phyloP scores from a whole-genome alignment of 1,140 invertebrate species.

The Pseudachorutes palmiensis region DNA sequence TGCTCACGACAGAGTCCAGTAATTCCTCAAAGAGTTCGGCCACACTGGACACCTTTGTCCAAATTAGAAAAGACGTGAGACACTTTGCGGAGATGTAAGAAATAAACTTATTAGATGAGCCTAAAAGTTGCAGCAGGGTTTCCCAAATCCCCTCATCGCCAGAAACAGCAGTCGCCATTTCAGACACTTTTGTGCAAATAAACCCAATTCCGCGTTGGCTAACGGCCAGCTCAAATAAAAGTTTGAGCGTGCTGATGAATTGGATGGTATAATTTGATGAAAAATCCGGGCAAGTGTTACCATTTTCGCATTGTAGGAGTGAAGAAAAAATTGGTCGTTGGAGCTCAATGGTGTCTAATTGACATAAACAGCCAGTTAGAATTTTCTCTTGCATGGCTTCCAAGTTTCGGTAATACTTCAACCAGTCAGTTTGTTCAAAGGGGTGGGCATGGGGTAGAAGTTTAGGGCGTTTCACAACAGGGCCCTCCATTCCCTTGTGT shows the following conservation, averaged over 20 bases:
- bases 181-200: slow-evolving; percentile 66
- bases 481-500: slow-evolving; percentile 33
- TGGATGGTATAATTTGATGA: slow-evolving; percentile 46
- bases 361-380: slow-evolving; percentile 30
- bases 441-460: slow-evolving; percentile 12
- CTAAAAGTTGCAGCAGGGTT: slow-evolving; percentile 67
- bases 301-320: not conserved
- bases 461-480: slow-evolving; percentile 33
- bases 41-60: slow-evolving; percentile 52
- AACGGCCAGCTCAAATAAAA: slow-evolving; percentile 72
- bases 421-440: slow-evolving; percentile 22
- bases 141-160: slow-evolving; percentile 71
- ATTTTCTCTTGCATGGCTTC: slow-evolving; percentile 29
- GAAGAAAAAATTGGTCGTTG: slow-evolving; percentile 27
- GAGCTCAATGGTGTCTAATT: slow-evolving; percentile 28
- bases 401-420: slow-evolving; percentile 27
- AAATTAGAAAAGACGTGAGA: slow-evolving; percentile 69
- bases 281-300: slow-evolving; percentile 13
- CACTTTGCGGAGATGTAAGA: slow-evolving; percentile 69
- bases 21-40: slow-evolving; percentile 51
- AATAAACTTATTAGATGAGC: slow-evolving; percentile 67
- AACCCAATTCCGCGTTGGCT: slow-evolving; percentile 70
- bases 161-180: slow-evolving; percentile 68
- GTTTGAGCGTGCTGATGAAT: slow-evolving; percentile 69
- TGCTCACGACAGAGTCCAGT: slow-evolving; percentile 27